Conservation (phyloP, 2,797 vertebrate genomes). For the Cirrhinus mrigala region DNA sequence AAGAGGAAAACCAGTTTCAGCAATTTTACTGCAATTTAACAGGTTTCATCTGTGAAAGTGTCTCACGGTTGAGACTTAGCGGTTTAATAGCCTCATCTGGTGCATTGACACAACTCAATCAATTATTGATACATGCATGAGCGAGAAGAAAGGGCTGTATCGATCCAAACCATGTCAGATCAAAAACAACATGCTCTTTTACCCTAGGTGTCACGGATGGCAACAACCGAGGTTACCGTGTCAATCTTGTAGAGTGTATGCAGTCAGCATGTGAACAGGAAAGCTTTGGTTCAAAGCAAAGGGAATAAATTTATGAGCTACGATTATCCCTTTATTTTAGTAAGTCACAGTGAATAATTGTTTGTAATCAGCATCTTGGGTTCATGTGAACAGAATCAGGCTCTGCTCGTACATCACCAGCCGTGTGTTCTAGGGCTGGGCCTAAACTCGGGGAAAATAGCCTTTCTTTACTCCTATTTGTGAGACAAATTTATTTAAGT, state of each 20-base stretch:
- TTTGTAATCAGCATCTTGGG: conserved; percentile 79
- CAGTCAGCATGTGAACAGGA: conserved; percentile 16
- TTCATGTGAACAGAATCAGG: conserved; percentile 74
- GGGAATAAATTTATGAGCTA: conserved; percentile 73
- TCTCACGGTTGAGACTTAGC: conserved; percentile 31
- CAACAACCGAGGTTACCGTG: conserved; percentile 13
- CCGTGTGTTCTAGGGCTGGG: conserved; percentile 13
- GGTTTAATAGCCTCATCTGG: conserved; percentile 32
- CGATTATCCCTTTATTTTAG: conserved; percentile 79
- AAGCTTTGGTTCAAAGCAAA: conserved; percentile 23
- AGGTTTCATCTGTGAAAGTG: conserved; percentile 2
- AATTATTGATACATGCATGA: conserved; percentile 44
- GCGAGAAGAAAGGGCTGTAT: conserved; percentile 20
- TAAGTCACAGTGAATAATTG: conserved; percentile 82
- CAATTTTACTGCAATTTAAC: not conserved
- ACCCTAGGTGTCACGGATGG: not conserved
- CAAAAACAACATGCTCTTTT: conserved; percentile 26
- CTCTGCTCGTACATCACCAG: conserved; percentile 76
- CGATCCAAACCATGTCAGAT: conserved; percentile 46
- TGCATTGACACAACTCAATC: conserved; percentile 40
- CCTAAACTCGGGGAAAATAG: conserved; percentile 44
- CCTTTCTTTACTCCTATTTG: conserved; percentile 57
- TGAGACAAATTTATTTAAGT: conserved; percentile 60
- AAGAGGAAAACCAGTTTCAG: conserved; percentile 17
- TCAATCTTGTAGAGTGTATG: not conserved